A percentile compares a stretch with the other conserved stretches of the same genome.
Conservation (phyloP, 2,888 invertebrate species). For the Diadegma fenestrale region DNA sequence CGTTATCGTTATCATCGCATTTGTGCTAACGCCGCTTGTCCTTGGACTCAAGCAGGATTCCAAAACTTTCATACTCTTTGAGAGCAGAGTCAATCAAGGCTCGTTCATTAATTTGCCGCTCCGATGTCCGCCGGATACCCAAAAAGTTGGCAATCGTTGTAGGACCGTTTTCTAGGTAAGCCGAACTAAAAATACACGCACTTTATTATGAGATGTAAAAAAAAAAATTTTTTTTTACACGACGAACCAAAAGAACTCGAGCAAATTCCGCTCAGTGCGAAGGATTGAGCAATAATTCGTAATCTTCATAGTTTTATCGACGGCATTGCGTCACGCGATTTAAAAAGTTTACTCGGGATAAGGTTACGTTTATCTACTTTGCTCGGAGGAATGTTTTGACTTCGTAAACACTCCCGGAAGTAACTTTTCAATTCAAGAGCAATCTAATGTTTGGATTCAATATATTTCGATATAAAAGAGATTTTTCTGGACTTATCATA, state of each 20-base stretch:
- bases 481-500: no score
- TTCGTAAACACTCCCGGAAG: background rate
- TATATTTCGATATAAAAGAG: no score
- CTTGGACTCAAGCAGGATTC: constrained; percentile 31
- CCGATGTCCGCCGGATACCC: constrained; percentile 76
- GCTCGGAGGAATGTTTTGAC: background rate
- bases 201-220: background rate
- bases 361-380: constrained; percentile 28
- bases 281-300: background rate
- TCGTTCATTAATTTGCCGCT: constrained; percentile 79
- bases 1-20: constrained; percentile 49
- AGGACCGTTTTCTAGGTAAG: constrained; percentile 78
- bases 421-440: background rate
- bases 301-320: constrained; percentile 2
- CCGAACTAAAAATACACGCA: background rate
- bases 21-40: constrained; percentile 14
- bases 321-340: background rate
- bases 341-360: background rate
- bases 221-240: background rate
- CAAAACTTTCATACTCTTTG: constrained; percentile 75
- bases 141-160: constrained; percentile 78
- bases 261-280: background rate
- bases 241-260: background rate
- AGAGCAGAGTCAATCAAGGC: constrained; percentile 69
- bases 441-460: no score